Evolutionary conservation across 2,113 vertebrate species (phyloP).

Genomic region (Rhodinocichla rosea): DNA sequence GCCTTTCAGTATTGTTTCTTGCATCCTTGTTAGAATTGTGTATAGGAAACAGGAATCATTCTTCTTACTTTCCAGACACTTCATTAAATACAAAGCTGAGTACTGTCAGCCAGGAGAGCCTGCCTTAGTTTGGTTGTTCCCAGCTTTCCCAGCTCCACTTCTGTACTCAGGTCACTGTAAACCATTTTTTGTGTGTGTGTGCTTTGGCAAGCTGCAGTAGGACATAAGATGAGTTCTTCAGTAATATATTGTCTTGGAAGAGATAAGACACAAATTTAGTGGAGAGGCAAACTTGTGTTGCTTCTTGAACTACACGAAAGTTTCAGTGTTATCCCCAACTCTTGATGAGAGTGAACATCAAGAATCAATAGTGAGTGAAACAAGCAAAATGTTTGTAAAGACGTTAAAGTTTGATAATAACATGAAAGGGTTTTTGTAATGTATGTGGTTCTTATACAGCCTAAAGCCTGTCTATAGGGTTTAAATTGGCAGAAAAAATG

Average conservation of each 20-base stretch:
- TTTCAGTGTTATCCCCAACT: neutral
- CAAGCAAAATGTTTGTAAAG: neutral
- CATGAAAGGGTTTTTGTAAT: neutral
- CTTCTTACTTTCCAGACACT: neutral
- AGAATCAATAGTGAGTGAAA: neutral
- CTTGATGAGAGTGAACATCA: neutral
- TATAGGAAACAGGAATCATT: neutral
- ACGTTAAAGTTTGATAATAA: neutral
- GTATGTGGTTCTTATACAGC: neutral
- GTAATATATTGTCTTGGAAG: neutral
- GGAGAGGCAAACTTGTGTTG: neutral
- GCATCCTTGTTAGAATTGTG: neutral
- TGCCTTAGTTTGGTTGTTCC: neutral
- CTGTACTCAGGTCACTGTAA: neutral
- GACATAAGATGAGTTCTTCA: neutral
- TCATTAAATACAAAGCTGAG: neutral
- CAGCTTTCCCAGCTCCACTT: neutral
- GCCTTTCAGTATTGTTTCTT: neutral
- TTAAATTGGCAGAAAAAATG: neutral
- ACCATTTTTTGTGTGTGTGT: neutral
- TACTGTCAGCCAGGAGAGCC: neutral
- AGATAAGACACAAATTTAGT: neutral
- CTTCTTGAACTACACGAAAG: neutral
- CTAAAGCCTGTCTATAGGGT: neutral
- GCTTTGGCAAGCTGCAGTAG: neutral